phyloP scores from a whole-genome alignment of 2,113 vertebrate species.

The Lynx canadensis region DNA sequence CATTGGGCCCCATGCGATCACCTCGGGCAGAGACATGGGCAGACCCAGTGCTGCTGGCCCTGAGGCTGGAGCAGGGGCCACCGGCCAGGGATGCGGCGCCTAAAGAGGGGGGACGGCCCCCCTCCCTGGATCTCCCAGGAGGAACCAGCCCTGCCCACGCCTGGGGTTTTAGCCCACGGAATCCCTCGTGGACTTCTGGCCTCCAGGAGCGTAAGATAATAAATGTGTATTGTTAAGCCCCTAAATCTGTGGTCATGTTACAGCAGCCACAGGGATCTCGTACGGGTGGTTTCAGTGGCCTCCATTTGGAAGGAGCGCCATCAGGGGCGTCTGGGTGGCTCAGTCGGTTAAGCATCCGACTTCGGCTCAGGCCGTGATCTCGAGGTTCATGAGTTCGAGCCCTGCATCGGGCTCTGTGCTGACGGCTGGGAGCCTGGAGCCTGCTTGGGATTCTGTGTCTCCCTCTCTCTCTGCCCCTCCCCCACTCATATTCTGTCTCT shows the following conservation, averaged over 20 bases:
- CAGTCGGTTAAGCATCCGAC: no score
- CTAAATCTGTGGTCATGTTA: background rate
- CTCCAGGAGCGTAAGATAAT: background rate
- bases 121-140: background rate
- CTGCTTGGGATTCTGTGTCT: no score
- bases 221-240: background rate
- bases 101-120: no score
- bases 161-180: background rate
- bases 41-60: background rate
- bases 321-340: no score
- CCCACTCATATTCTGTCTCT: fast-evolving
- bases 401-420: fast-evolving
- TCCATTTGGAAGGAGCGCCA: background rate
- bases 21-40: background rate
- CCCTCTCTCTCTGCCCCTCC: no score
- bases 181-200: background rate
- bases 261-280: background rate
- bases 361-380: no score
- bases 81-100: no score
- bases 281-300: background rate
- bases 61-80: no score
- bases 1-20: background rate
- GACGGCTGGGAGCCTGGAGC: no score
- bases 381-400: fast-evolving
- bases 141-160: background rate